Base-by-base conservation (phyloP, 2,888 invertebrate species). In the Lithodes maja region DNA sequence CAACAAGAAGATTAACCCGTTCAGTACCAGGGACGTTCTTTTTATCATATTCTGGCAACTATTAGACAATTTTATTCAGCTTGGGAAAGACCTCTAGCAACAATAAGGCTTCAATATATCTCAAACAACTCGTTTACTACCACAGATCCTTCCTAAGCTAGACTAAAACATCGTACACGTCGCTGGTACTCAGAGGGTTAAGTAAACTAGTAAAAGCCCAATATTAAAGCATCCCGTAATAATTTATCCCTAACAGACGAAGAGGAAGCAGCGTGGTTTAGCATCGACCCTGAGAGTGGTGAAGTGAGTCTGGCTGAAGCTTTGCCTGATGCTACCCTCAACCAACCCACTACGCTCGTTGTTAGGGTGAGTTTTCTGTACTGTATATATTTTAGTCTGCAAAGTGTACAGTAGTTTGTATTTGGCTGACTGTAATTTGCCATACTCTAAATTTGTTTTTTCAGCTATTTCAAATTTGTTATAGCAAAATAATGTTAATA, bases 311-410 rank as follows among this genome's bases (percentile, higher is more conserved):
- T 96, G 90, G 95, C 95, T 55, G 94, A 95, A 82, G 94, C 94
- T 83, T 94, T 97, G 85, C 94, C 95, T 71, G 95, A 95, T 86
- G 95, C 95, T 83, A 96, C 96, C 92, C 94, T 96, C 3, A 93
- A 95, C 12, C 95, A 96, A 92, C 96, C 97, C 0, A 95, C 96
- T 61, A 97, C 97, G 1, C 94, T 98, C 69, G 97, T 98, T 82
- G 95, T 98, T 33, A 96, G 97, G 94, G 97, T 96, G 92, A 94
- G 92, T 89, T 54, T 33, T 33, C 33, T 33, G 33, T 54, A n/a
- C 49, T 15, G 12, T 53, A n/a, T n/a, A 7, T 49, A 33, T 33
- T 77, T 33, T 77, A 7, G 3, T 17, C 17, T 7, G 49, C 50
- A 17, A 77, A 49, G 17, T 17, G 33, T 49, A 77, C 12, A 5